Base-by-base conservation (phyloP, 2,797 vertebrate genomes). In the Cheirogaleus major region DNA sequence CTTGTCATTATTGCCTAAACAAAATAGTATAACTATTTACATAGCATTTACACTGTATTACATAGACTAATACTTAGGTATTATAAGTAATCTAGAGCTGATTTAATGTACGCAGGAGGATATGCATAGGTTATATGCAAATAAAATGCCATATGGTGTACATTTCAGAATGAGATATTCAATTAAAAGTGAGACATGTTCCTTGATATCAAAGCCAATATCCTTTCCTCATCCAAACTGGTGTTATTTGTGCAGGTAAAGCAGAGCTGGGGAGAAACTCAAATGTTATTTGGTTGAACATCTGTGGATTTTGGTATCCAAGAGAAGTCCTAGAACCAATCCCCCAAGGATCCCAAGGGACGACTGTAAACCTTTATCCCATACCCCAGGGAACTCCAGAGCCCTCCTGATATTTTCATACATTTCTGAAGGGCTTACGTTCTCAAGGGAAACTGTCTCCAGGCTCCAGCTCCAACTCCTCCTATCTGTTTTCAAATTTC, bases 241-340 rank as follows among this genome's bases (percentile, higher is more conserved):
- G 57, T 89, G 32, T 43, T 87, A 93, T 93, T 92, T 96, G 79
- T 95, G 45, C 72, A 96, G 63, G 65, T n/a, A 70, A 72, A 78
- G 70, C 17, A 2, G 90, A 80, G 67, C 59, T 73, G 79, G 38
- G n/a, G 65, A 93, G 79, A 82, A 78, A 79, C 48, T 13, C 32
- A 45, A 88, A 30, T 3, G 67, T 78, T 10, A 57, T 23, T 23
- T 57, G 22, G 22, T 57, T 57, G 55, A 57, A 57, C 72, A 48
- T 6, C 14, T 18, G 27, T 18, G 43, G 43, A 32, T 73, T 48
- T 45, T 32, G 27, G 72, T 48, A 45, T 73, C 43, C 27, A 10
- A 73, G 8, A 17, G 43, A 30, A 43, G 43, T 48, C 43, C 43
- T 73, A 45, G 15, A 73, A 30, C 27, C 72, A 73, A 45, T 32